phyloP scores from a whole-genome alignment of 2,113 vertebrate genomes.

The Ageneiosus marmoratus region DNA sequence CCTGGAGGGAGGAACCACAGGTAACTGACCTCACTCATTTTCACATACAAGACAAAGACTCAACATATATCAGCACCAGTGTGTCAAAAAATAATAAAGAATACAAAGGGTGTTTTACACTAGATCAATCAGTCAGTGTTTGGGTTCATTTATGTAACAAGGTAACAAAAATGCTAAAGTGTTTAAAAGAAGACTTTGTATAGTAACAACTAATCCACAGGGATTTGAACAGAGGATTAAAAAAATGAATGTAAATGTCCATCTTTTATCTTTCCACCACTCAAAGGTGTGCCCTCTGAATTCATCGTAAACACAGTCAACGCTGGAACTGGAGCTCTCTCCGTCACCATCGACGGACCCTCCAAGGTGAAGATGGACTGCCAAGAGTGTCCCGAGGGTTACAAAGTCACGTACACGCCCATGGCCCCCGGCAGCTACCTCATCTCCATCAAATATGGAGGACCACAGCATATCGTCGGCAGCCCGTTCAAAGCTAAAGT shows the following conservation, averaged over 20 bases:
- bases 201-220: not conserved
- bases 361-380: slow-evolving; percentile 96
- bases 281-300: slow-evolving; percentile 83
- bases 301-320: slow-evolving; percentile 88
- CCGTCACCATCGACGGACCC: slow-evolving; percentile 90
- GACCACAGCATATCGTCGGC: slow-evolving; percentile 89
- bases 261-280: not conserved
- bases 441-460: slow-evolving; percentile 93
- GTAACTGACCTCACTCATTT: slow-evolving; percentile 60
- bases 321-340: slow-evolving; percentile 84
- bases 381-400: slow-evolving; percentile 86
- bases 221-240: not conserved
- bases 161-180: not conserved
- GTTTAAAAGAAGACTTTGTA: not conserved
- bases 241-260: not conserved
- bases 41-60: not conserved
- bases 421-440: slow-evolving; percentile 96
- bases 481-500: slow-evolving; percentile 96
- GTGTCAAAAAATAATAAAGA: not conserved
- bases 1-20: slow-evolving; percentile 89
- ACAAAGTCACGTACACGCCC: slow-evolving; percentile 89
- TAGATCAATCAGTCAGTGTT: not conserved
- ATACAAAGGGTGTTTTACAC: not conserved
- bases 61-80: not conserved
- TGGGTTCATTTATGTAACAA: not conserved